Percentiles rank a stretch among this genome's conserved stretches.
Evolutionary conservation across 2,888 invertebrate genomes (phyloP).

Genomic region (Drosophila monieri): DNA sequence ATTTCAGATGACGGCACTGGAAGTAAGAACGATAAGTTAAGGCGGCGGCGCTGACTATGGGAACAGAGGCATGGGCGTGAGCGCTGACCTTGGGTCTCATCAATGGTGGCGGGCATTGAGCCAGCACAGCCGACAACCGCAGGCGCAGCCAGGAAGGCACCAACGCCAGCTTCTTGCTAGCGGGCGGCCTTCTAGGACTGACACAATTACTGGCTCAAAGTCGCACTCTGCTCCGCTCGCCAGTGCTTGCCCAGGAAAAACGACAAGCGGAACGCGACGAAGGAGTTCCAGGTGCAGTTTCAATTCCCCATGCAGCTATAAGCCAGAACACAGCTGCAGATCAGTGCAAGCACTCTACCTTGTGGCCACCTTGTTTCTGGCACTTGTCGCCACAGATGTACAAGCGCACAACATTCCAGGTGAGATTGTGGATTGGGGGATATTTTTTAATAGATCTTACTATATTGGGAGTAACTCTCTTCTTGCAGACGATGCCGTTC

Average conservation of each 20-base stretch:
- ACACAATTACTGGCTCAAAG: constrained; percentile 31
- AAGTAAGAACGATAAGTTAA: constrained; percentile 87
- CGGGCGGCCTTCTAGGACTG: constrained; percentile 38
- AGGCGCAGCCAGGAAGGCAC: constrained; percentile 78
- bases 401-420: constrained; percentile 84
- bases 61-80: constrained; percentile 96
- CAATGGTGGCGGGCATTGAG: constrained; percentile 87
- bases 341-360: constrained; percentile 68
- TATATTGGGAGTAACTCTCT: background rate
- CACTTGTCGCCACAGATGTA: constrained; percentile 80
- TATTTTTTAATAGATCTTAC: too few relatives aligned
- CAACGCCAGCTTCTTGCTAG: constrained; percentile 34
- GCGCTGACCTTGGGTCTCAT: constrained; percentile 92
- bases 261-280: constrained; percentile 59
- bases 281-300: constrained; percentile 28
- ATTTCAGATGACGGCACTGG: constrained; percentile 86
- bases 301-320: background rate
- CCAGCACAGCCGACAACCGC: constrained; percentile 66
- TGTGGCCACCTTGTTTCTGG: constrained; percentile 79
- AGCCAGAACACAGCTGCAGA: constrained; percentile 4
- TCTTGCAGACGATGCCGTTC: constrained; percentile 91
- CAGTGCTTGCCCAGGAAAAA: constrained; percentile 65
- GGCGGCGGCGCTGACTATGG: constrained; percentile 90
- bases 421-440: constrained; percentile 52
- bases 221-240: constrained; percentile 46